Evolutionary conservation across 1,140 invertebrate genomes (phyloP), one percentile per base, ranked within the genome.

Genomic region (Orussus abietinus): DNA sequence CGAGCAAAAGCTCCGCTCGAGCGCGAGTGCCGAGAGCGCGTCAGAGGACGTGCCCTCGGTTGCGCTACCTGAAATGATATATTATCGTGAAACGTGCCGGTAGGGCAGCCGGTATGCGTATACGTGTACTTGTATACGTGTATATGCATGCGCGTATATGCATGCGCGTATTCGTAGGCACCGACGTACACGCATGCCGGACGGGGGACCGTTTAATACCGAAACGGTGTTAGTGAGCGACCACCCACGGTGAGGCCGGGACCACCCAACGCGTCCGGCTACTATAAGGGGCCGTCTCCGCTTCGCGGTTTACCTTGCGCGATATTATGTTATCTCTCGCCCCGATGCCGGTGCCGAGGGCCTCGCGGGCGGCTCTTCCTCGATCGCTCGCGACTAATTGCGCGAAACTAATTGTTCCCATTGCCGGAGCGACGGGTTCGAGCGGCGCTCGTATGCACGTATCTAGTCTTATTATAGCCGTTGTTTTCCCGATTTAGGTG

Each of bases 171-270:
- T n/a, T n/a, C n/a, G n/a, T n/a, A n/a, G 7, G 43, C 42, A 52
- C 39, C 13, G 15, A 29, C 26, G 5, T 20, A 31, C 32, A 41
- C 47, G 36, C 42, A n/a, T n/a, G 53, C 49, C 62, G 59, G 49
- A 47, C 41, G 47, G 49, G n/a, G 49, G 54, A 44, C 55, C 55
- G 58, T 51, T 66, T 62, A 62, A 66, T 65, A 66, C 63, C 57
- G 61, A 58, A 58, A 64, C 60, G 61, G 63, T 67, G 62, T 65
- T 67, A 60, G 66, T 66, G 51, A 64, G 47, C 35, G 57, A 56
- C 59, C 58, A 57, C 61, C 57, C 57, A 57, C 49, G 45, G 43
- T 48, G 62, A 58, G 44, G 12, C 26, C 35, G 26, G 29, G 48
- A 51, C 48, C 48, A 51, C 48, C 44, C 48, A 51, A 45, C 37